These are phyloP conservation scores for Nesoenas mayeri DNA, from an alignment of 2,113 vertebrate species.

Conservation along the genomic window DNA sequence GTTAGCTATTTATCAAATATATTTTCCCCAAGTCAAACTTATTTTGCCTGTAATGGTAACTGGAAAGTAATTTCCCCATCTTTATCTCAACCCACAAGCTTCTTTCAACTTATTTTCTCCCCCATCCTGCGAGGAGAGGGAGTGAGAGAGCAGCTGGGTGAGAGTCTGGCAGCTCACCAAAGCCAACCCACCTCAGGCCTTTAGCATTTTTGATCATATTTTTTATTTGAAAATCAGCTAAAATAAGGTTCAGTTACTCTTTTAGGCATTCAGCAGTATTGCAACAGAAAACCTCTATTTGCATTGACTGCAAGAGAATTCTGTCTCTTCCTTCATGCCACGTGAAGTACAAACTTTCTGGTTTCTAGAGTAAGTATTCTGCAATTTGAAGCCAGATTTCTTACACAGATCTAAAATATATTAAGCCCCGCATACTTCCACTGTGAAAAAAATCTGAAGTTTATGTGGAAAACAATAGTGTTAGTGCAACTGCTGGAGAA, in stretches of 20 bases:
- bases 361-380: neutral
- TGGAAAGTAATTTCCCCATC: neutral
- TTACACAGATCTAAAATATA: neutral
- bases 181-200: neutral
- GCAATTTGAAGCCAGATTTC: neutral
- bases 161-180: neutral
- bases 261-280: neutral
- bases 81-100: neutral
- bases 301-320: neutral
- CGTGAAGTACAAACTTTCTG: neutral
- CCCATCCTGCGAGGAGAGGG: neutral
- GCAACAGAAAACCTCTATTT: neutral
- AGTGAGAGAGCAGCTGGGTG: neutral
- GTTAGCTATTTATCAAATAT: neutral
- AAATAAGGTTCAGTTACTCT: neutral
- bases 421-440: neutral
- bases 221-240: neutral
- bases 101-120: neutral
- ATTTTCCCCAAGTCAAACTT: neutral
- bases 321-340: neutral
- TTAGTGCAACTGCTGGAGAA: neutral
- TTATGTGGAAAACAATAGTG: neutral
- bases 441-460: neutral
- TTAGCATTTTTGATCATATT: neutral
- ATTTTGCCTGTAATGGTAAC: too few species aligned